Evolutionary conservation across 2,797 vertebrate species (phyloP).

Genomic region (Sebastolobus altivelis): DNA sequence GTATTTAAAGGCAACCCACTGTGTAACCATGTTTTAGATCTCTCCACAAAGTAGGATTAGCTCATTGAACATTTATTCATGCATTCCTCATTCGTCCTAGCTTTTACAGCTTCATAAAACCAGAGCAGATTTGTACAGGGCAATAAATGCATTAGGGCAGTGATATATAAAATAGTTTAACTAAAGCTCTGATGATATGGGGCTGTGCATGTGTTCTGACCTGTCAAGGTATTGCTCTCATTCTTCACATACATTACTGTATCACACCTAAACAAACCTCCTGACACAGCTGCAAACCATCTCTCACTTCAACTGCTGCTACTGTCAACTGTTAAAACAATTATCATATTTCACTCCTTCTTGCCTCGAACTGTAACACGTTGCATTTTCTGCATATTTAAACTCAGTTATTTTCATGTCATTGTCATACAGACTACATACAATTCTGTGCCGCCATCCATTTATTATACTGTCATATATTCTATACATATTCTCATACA

Average conservation of each 20-base stretch:
- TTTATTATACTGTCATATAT: not conserved
- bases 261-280: slow-evolving; percentile 36
- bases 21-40: not conserved
- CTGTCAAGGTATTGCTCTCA: slow-evolving; percentile 7
- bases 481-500: no score
- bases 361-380: not conserved
- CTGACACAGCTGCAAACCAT: slow-evolving; percentile 27
- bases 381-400: slow-evolving; percentile 18
- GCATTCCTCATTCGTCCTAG: not conserved
- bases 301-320: slow-evolving; percentile 41
- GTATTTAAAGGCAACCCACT: not conserved
- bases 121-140: slow-evolving; percentile 13
- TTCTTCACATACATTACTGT: slow-evolving; percentile 30
- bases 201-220: not conserved
- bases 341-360: slow-evolving; percentile 5
- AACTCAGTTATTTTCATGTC: slow-evolving; percentile 8
- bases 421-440: not conserved
- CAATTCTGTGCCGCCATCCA: not conserved
- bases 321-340: slow-evolving; percentile 3
- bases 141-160: slow-evolving; percentile 33
- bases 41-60: not conserved
- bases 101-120: slow-evolving; percentile 38
- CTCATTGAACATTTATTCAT: slow-evolving; percentile 32
- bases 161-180: slow-evolving; percentile 19
- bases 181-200: slow-evolving; percentile 1